A percentile compares a stretch with the other conserved stretches of the same genome.
Evolutionary conservation across 2,113 vertebrate species (phyloP).

Genomic region (Pardalotus punctatus): DNA sequence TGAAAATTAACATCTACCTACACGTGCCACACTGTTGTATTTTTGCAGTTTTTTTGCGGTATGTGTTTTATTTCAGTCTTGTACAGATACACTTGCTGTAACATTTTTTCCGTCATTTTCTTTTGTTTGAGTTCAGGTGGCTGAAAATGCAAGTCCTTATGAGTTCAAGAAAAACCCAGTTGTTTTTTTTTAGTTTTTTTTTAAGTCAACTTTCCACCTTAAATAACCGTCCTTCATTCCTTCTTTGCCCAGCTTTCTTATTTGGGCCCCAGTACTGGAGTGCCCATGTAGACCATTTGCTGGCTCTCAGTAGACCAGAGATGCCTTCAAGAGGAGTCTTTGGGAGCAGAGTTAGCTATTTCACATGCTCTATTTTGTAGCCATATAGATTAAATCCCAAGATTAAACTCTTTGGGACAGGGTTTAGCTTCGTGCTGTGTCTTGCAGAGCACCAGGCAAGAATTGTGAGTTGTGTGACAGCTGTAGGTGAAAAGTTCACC

Average conservation of each 20-base stretch:
- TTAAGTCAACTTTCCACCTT: neutral
- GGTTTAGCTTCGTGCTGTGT: neutral
- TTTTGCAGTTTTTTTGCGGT: neutral
- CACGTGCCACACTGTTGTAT: neutral
- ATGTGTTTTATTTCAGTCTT: neutral
- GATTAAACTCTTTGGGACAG: neutral
- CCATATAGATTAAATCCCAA: neutral
- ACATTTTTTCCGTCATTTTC: neutral
- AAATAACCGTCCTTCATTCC: neutral
- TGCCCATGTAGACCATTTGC: neutral
- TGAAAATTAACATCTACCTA: neutral
- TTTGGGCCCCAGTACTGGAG: neutral
- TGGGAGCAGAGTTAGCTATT: neutral
- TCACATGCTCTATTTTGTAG: neutral
- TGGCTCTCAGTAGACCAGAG: neutral
- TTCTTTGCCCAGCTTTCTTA: neutral
- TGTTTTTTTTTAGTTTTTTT: neutral
- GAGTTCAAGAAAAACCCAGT: neutral
- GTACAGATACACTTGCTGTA: neutral
- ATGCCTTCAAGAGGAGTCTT: neutral
- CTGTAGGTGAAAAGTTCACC: slow-evolving; percentile 23
- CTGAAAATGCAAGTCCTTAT: neutral
- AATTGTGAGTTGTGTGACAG: slow-evolving; percentile 1
- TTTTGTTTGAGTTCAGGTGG: neutral
- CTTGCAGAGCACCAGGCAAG: neutral